Evolutionary conservation across 2,113 vertebrate genomes (phyloP), one percentile per base, ranked within the genome.

Genomic region (Egretta garzetta): DNA sequence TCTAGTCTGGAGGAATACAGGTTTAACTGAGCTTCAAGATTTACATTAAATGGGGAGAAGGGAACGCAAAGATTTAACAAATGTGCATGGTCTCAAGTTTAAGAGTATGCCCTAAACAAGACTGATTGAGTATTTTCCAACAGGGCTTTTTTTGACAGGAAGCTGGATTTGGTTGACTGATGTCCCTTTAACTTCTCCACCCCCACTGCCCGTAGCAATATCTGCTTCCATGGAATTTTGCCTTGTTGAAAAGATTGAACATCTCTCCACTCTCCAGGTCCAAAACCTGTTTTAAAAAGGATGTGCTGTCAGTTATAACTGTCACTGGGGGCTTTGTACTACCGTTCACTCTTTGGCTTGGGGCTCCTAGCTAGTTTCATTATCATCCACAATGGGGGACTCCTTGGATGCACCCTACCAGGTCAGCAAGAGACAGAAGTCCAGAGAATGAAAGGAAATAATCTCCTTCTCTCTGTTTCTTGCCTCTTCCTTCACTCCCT

Each of bases 201-300:
- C 8, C 8, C 5, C 30, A 80, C 47, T 75, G 52, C 89, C 86
- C 77, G 52, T 35, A 89, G 86, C 72, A 56, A 60, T 79, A 63
- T 49, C 70, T 92, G 10, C 47, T 89, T 71, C 35, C 22, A 5
- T 56, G 83, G 92, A 95, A 96, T 96, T 93, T 84, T 91, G 22
- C 53, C 49, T 72, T n/a, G 14, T 21, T 86, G 43, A 84, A 83
- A 92, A 92, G 91, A 64, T 11, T 12, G 64, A 72, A 67, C 27
- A 45, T 32, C 52, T 47, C 12, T 80, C 23, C 14, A 4, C 15
- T 60, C 21, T 79, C 10, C 18, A 30, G 56, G 68, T 58, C 14
- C 4, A 3, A 84, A 60, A 71, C 10, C 27, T 73, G 55, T 60
- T 95, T 60, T 56, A 71, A 73, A 77, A 82, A 63, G 68, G 23